phyloP scores from a whole-genome alignment of 2,113 vertebrate genomes.

The Apodemus speciosus region DNA sequence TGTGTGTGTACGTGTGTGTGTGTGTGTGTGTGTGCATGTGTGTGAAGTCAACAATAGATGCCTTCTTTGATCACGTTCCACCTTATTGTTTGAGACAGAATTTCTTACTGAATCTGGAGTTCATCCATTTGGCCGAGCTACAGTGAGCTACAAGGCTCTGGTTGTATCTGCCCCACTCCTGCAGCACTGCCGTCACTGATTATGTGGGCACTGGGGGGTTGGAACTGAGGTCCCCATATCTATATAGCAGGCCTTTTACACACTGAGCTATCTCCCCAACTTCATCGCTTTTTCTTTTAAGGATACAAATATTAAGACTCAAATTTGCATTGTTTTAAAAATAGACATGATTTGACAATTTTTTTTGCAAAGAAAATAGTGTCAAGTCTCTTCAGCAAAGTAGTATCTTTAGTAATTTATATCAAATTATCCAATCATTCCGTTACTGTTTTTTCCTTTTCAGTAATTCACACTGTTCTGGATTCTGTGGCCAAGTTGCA shows the following conservation, averaged over 20 bases:
- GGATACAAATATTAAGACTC: constrained; percentile 32
- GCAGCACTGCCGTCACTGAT: too few relatives aligned
- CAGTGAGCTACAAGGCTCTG: background rate
- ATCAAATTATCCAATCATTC: constrained; percentile 18
- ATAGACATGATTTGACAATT: background rate
- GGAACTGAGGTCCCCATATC: background rate
- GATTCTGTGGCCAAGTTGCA: background rate
- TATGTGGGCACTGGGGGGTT: background rate
- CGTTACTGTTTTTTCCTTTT: constrained; percentile 12
- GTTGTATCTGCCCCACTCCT: background rate
- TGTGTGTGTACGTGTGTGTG: background rate
- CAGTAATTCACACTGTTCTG: background rate
- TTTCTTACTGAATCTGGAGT: background rate
- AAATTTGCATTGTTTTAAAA: constrained; percentile 51
- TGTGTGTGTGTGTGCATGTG: background rate
- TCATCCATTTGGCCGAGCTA: background rate
- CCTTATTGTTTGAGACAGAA: background rate
- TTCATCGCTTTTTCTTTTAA: background rate
- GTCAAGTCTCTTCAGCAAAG: background rate
- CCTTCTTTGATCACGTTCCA: background rate
- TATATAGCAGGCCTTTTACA: background rate
- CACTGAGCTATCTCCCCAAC: background rate
- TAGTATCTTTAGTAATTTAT: constrained; percentile 39
- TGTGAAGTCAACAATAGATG: too few relatives aligned
- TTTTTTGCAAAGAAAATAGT: constrained; percentile 13